These are phyloP conservation scores for Spodoptera littoralis DNA, from an alignment of 2,888 invertebrate genomes.

Conservation along the genomic window DNA sequence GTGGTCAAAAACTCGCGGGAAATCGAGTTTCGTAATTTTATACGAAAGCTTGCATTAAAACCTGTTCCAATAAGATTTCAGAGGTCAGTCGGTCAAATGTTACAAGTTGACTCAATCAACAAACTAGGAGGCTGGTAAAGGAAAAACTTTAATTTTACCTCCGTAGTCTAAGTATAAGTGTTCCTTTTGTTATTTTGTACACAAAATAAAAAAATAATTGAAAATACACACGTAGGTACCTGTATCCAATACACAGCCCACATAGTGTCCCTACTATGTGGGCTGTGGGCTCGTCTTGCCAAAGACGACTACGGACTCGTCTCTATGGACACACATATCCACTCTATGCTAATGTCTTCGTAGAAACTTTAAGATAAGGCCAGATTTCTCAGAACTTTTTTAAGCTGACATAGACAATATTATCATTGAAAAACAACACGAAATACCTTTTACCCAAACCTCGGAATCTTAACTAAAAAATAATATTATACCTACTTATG, in stretches of 20 bases:
- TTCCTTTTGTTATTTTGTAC: too few relatives aligned
- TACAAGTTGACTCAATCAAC: background rate
- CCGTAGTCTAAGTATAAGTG: too few relatives aligned
- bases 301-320: too few relatives aligned
- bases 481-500: background rate
- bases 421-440: constrained; percentile 3
- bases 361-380: background rate
- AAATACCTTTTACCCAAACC: constrained; percentile 3
- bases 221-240: too few relatives aligned
- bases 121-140: too few relatives aligned
- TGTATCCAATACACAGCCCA: too few relatives aligned
- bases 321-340: too few relatives aligned
- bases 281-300: too few relatives aligned
- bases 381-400: background rate
- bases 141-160: background rate
- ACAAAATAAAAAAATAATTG: too few relatives aligned
- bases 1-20: background rate
- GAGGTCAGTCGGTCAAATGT: constrained; percentile 37
- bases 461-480: constrained; percentile 6
- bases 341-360: background rate
- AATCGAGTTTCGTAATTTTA: background rate
- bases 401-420: background rate
- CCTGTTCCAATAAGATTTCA: constrained; percentile 13
- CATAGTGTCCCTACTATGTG: too few relatives aligned
- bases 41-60: constrained; percentile 2